Base-by-base conservation (phyloP, 2,888 invertebrate species). In the Pecten maximus region DNA sequence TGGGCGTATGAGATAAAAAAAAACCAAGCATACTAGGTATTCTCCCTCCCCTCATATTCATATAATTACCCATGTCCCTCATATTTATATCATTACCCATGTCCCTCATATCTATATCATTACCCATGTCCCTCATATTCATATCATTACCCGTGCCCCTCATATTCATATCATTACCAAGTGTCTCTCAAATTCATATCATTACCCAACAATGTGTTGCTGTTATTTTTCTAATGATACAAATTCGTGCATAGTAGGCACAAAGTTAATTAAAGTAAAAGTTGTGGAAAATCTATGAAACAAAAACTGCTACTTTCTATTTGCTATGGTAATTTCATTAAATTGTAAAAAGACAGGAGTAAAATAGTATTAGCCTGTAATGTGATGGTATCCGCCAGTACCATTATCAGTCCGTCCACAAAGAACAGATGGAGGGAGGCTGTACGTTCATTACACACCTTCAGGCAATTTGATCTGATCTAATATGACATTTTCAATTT, bases 401-500 rank as follows among this genome's bases (percentile, higher is more conserved):
- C 50, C 50, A 12, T 19, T 19, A 12, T 19, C 50, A 12, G 44
- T 16, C 60, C 60, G 2, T 28, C 74, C 15, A 28, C 35, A 35
- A 19, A 74, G 4, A 74, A 74, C 74, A 74, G 74, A 74, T 74
- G 74, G 74, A n/a, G 44, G 74, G 23, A 35, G 74, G 74, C 74
- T 12, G 28, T 35, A 28, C 6, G 12, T 10, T 74, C 74, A 15
- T 74, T 74, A 74, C 16, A 4, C 74, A 74, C 35, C 74, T 15
- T 74, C 28, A 35, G 35, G 74, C 74, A 74, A 35, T 1, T 35
- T 74, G 28, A 74, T 74, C 35, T 74, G 74, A 74, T 74, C 74
- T 74, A 74, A 74, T 28, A 74, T 74, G 35, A 35, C 74, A 74
- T 35, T 74, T 74, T 74, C 74, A 74, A 74, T 74, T 74, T 35